These are phyloP conservation scores for Campoletis sonorensis DNA, from an alignment of 1,140 invertebrate species.

Conservation along the genomic window DNA sequence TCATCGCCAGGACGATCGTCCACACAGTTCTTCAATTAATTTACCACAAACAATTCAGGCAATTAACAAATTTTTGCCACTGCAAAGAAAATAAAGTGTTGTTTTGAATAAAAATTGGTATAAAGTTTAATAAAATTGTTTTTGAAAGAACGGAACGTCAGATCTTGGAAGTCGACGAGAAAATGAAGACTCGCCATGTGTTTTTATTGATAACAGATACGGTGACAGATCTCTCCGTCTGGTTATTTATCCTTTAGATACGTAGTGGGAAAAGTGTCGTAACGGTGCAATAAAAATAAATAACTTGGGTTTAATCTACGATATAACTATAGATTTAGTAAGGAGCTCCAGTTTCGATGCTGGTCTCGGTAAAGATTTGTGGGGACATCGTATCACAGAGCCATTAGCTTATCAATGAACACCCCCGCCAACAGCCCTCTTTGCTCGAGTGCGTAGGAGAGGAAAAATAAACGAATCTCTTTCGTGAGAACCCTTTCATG, in stretches of 20 bases:
- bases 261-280: conserved; percentile 31
- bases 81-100: too few species aligned
- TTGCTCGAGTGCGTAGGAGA: conserved; percentile 60
- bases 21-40: neutral
- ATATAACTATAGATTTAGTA: neutral
- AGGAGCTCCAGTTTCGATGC: neutral
- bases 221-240: conserved; percentile 7
- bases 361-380: neutral
- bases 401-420: conserved; percentile 69
- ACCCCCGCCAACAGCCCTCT: conserved; percentile 48
- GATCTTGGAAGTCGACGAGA: neutral
- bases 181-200: neutral
- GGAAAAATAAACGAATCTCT: conserved; percentile 65
- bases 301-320: neutral
- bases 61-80: too few species aligned
- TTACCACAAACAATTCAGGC: neutral
- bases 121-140: too few species aligned
- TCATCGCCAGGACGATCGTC: neutral
- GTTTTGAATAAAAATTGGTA: too few species aligned
- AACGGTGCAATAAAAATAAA: conserved; percentile 41
- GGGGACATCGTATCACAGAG: conserved; percentile 58
- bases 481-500: conserved; percentile 59
- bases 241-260: neutral
- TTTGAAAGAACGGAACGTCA: neutral
- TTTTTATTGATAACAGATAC: conserved; percentile 31